Evolutionary conservation across 2,113 vertebrate genomes (phyloP), one percentile per base, ranked within the genome.

Genomic region (Psilopsiagon aurifrons): DNA sequence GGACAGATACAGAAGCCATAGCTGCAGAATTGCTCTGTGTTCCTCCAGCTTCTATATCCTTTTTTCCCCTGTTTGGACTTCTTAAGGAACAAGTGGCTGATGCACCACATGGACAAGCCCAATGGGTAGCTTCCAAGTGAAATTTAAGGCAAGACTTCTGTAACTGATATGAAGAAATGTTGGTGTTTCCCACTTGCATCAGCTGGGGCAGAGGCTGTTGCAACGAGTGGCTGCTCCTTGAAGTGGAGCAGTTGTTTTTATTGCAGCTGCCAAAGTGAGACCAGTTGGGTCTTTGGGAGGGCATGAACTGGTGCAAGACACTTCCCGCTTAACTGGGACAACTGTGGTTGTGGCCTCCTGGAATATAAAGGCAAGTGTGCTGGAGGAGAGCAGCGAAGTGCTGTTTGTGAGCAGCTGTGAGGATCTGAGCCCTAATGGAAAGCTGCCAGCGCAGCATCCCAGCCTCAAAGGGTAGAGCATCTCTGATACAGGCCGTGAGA

Each of bases 181-280:
- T 4, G 1, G 33, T 1, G 0, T 55, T 47, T 73, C 33, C n/a
- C 37, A 9, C 43, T 81, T 68, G 33, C 7, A 29, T 68, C 43
- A 19, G 44, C 25, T 37, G 47, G 68, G 20, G 22, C n/a, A 54
- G 85, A 86, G 54, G 22, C 83, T 81, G 10, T 35, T 51, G 66
- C 31, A 79, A 44, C 86, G 91, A 57, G 47, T 92, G 95, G 60
- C 17, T 3, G 2, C 22, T 92, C 47, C 69, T 43, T 16, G 2
- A 59, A 17, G 47, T 3, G 13, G 18, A 92, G 62, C 96, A 95
- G 89, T 73, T 96, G 94, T 84, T 89, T 78, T 47, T 39, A n/a
- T 33, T 57, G 94, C 95, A 96, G 93, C 95, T 97, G 96, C 91
- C 66, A 31, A 4, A 3, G 7, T 43, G 44, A 62, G 24, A 64